Percentiles rank a stretch among this genome's conserved stretches.
Conservation (phyloP, 2,113 vertebrate genomes). For the Osmerus mordax region DNA sequence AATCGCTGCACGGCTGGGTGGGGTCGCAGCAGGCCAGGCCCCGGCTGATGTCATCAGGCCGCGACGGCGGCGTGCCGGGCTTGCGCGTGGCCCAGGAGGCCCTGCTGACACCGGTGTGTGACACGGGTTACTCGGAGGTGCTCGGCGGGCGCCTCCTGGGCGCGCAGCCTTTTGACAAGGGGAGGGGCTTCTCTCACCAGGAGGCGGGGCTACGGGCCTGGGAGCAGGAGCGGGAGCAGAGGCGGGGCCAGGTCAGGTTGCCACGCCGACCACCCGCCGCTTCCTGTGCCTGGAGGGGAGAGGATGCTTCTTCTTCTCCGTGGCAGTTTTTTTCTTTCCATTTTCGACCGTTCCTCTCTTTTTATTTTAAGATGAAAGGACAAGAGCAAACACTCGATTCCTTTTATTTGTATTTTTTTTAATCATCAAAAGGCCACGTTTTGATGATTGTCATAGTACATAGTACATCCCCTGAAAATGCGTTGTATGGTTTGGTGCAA, state of each 20-base stretch:
- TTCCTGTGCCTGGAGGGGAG: slow-evolving; percentile 39
- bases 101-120: slow-evolving; percentile 73
- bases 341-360: slow-evolving; percentile 1
- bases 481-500: slow-evolving; percentile 41
- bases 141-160: slow-evolving; percentile 62
- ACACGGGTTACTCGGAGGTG: slow-evolving; percentile 68
- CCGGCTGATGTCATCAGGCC: slow-evolving; percentile 43
- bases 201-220: slow-evolving; percentile 56
- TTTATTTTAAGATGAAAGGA: slow-evolving; percentile 32
- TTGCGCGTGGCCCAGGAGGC: slow-evolving; percentile 68
- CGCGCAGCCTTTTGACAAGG: slow-evolving; percentile 67
- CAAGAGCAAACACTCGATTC: not conserved
- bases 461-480: slow-evolving; percentile 35
- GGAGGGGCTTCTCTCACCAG: slow-evolving; percentile 66
- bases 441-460: slow-evolving; percentile 41
- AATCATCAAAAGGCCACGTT: slow-evolving; percentile 41
- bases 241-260: slow-evolving; percentile 66
- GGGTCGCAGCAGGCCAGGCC: slow-evolving; percentile 47
- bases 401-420: slow-evolving; percentile 20
- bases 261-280: slow-evolving; percentile 39
- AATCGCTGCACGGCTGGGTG: slow-evolving; percentile 64
- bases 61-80: slow-evolving; percentile 48
- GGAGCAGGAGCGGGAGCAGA: slow-evolving; percentile 54
- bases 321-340: not conserved
- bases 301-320: slow-evolving; percentile 46